Percentiles rank a stretch among this genome's conserved stretches.
Conservation (phyloP, 1,140 invertebrate genomes). For the Lordiphosa collinella region DNA sequence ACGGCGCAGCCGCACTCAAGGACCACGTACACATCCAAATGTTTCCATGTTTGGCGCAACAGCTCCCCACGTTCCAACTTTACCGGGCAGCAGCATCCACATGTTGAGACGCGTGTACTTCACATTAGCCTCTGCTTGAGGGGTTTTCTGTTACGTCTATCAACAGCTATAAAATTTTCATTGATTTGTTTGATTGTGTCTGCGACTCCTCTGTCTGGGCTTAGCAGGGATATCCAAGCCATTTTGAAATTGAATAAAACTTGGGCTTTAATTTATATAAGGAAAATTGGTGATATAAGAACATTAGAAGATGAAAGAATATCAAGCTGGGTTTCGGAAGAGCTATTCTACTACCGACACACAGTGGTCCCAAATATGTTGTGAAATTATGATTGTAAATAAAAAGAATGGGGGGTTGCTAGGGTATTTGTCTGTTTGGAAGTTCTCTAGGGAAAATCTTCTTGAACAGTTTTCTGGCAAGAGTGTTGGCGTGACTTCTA, state of each 20-base stretch:
- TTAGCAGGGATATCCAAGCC: background rate
- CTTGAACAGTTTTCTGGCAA: no score
- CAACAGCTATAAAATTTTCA: background rate
- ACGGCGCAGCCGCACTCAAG: constrained; percentile 55
- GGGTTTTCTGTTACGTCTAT: background rate
- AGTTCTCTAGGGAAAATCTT: no score
- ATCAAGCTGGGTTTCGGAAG: no score
- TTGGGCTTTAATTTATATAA: no score
- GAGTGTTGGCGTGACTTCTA: no score
- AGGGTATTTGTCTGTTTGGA: no score
- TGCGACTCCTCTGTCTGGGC: background rate
- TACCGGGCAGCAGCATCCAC: constrained; percentile 64
- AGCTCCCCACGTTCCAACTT: constrained; percentile 41
- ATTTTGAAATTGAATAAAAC: background rate
- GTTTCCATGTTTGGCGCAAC: constrained; percentile 32
- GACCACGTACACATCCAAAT: constrained; percentile 7
- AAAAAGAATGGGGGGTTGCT: no score
- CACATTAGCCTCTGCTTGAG: background rate
- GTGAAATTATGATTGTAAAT: no score
- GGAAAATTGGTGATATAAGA: no score
- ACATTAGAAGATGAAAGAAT: no score
- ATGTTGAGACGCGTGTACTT: constrained; percentile 60
- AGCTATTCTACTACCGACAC: no score
- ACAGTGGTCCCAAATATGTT: no score
- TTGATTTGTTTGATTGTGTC: constrained; percentile 1